A percentile compares a stretch with the other conserved stretches of the same genome.
Conservation (phyloP, 1,140 invertebrate genomes). For the Drosophila nigrodunni region DNA sequence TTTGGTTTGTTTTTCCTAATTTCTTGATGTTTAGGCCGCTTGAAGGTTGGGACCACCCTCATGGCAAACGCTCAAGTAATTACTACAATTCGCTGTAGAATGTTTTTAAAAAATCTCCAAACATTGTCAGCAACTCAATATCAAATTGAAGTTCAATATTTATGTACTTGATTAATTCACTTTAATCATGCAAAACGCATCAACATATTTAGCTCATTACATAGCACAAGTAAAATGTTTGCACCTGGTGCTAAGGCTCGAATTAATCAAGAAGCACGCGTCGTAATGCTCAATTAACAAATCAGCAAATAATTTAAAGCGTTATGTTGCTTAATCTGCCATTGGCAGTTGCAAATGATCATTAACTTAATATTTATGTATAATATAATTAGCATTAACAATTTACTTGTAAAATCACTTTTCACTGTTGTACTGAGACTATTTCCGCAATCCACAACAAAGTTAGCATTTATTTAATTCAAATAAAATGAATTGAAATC, state of each 20-base stretch:
- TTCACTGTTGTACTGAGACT: conserved; percentile 11
- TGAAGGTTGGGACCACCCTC: conserved; percentile 73
- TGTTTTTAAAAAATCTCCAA: background rate
- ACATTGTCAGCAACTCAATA: background rate
- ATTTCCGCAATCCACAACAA: conserved; percentile 63
- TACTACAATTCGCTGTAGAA: conserved; percentile 62
- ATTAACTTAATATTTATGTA: conserved; percentile 32
- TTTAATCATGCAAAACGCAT: conserved; percentile 10
- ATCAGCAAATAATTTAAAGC: conserved; percentile 62
- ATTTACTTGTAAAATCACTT: conserved; percentile 34
- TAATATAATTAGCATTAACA: conserved; percentile 39
- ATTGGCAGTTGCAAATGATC: conserved; percentile 40
- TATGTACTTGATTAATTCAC: background rate
- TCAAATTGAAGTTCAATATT: background rate
- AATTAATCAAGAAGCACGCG: conserved; percentile 38
- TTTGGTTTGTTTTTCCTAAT: conserved; percentile 16
- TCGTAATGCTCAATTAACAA: conserved; percentile 54
- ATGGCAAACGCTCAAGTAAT: conserved; percentile 38
- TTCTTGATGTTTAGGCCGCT: conserved; percentile 28
- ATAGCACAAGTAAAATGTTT: conserved; percentile 10
- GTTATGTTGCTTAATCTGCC: conserved; percentile 40
- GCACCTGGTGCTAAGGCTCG: conserved; percentile 26
- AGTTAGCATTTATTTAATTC: conserved; percentile 52
- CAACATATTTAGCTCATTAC: background rate
- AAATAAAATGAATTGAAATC: conserved; percentile 54